phyloP scores from a whole-genome alignment of 2,797 vertebrate genomes.

The Sarcophilus harrisii region DNA sequence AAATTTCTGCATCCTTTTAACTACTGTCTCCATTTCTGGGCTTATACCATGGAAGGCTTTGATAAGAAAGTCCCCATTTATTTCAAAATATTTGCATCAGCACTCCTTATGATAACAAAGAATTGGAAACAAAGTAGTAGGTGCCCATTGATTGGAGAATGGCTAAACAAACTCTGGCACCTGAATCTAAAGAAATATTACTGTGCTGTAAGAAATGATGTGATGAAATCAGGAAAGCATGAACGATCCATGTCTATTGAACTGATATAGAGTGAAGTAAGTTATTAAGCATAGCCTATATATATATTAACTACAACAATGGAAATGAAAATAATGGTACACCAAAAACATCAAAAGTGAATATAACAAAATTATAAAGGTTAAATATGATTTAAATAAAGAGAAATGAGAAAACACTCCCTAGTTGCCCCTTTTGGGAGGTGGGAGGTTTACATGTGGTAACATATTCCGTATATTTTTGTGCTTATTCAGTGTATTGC shows the following conservation, averaged over 20 bases:
- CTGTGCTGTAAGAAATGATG: neutral
- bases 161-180: neutral
- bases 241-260: neutral
- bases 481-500: neutral
- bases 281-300: neutral
- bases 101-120: neutral
- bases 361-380: neutral
- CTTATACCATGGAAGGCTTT: too few species aligned
- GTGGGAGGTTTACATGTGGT: neutral
- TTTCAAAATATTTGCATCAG: neutral
- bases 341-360: neutral
- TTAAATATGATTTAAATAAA: neutral
- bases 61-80: neutral
- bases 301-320: neutral
- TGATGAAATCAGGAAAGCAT: neutral
- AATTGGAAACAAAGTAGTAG: neutral
- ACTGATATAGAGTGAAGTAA: neutral
- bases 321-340: neutral
- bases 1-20: neutral
- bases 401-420: neutral
- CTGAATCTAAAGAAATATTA: too few species aligned
- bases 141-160: neutral
- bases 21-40: neutral
- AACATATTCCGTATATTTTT: neutral
- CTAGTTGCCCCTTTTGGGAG: neutral